These are phyloP conservation scores for Ramphastos sulfuratus DNA, from an alignment of 2,113 vertebrate genomes.

Conservation along the genomic window DNA sequence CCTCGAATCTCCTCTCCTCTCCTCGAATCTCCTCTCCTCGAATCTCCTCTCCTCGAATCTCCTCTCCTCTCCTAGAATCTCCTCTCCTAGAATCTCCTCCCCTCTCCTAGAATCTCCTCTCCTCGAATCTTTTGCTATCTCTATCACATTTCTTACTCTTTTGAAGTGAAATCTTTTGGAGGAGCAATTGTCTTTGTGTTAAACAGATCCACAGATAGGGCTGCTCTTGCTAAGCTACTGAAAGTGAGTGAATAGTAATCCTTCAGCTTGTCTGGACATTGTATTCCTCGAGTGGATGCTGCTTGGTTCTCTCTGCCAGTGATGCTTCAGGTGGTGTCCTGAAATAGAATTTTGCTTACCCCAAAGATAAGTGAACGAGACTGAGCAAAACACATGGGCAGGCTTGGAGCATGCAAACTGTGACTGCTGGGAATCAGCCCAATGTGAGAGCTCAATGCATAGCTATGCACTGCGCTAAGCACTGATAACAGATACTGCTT, in stretches of 20 bases:
- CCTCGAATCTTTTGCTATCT: neutral
- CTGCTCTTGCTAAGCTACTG: neutral
- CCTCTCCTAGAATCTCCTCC: no score
- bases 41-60: no score
- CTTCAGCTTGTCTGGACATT: neutral
- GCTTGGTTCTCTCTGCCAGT: neutral
- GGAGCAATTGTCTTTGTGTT: neutral
- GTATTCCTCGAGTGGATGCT: neutral
- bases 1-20: no score
- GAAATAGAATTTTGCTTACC: neutral
- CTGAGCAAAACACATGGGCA: neutral
- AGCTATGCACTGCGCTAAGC: slow-evolving; percentile 12
- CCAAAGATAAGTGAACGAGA: neutral
- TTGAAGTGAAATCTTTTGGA: neutral
- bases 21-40: no score
- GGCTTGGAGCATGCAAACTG: neutral
- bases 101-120: no score
- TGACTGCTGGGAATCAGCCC: neutral
- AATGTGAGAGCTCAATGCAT: neutral
- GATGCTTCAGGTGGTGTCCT: neutral
- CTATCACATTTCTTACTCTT: neutral
- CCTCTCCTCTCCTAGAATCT: no score
- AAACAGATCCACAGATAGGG: neutral
- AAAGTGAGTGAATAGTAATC: neutral
- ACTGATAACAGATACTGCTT: neutral